These are phyloP conservation scores for Stenichneumon culpator DNA, from an alignment of 2,888 invertebrate species.

Conservation along the genomic window DNA sequence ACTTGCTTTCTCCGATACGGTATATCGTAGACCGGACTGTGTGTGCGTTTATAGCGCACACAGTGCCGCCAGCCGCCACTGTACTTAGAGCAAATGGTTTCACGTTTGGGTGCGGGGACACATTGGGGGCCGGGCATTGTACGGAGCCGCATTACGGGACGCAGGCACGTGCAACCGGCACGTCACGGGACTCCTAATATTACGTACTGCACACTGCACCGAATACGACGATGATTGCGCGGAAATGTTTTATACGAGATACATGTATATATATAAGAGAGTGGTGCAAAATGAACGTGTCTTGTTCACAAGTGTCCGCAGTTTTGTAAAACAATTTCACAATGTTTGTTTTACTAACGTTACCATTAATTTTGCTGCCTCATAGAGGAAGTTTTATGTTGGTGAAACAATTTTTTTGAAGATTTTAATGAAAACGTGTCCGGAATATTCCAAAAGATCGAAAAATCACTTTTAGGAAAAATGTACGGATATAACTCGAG, in stretches of 20 bases:
- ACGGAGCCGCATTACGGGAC: constrained; percentile 35
- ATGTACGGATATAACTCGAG: too few species aligned
- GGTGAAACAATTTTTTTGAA: too few species aligned
- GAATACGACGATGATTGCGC: constrained; percentile 18
- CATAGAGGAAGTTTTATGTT: too few species aligned
- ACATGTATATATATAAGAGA: background rate
- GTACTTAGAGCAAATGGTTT: constrained; percentile 51
- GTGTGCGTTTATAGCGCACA: constrained; percentile 9
- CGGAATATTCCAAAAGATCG: too few species aligned
- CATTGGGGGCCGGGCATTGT: constrained; percentile 33
- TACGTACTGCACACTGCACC: constrained; percentile 13
- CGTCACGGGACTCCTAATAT: constrained; percentile 57
- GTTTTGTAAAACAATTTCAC: too few species aligned
- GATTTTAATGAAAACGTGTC: too few species aligned
- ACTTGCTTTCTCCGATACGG: constrained; percentile 25
- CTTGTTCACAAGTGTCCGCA: background rate
- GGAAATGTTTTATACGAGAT: constrained; percentile 29
- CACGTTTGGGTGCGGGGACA: constrained; percentile 14
- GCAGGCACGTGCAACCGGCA: constrained; percentile 44
- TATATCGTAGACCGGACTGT: constrained; percentile 15
- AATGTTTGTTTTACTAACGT: too few species aligned
- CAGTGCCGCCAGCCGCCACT: constrained; percentile 29
- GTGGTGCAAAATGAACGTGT: background rate
- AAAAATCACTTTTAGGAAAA: too few species aligned
- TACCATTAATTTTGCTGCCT: too few species aligned